Evolutionary conservation across 2,888 invertebrate species (phyloP), one percentile per base, ranked within the genome.

Genomic region (Tetragonisca angustula): DNA sequence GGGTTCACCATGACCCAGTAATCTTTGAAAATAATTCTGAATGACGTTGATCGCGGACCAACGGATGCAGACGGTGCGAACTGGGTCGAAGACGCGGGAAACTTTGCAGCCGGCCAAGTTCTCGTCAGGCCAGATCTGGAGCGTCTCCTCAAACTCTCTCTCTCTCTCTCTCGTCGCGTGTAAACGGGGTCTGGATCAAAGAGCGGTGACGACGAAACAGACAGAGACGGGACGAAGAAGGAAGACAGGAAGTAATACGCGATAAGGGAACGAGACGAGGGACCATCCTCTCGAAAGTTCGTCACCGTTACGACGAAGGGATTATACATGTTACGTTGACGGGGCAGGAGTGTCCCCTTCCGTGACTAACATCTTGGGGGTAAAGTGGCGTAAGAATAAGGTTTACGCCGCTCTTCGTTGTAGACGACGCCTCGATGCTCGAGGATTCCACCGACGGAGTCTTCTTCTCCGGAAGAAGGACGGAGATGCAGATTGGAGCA

Each of bases 361-460:
- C 89, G 90, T 86, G 89, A 87, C 92, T 91, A 86, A 92, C 92
- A 93, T 93, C 92, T 93, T 92, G 91, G 91, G 92, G 91, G 90
- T 90, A 93, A 92, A 94, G 94, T 93, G 91, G 94, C 93, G 93
- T 94, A 94, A 94, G 94, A 94, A 94, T 94, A 94, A 94, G 94
- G 94, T 94, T 94, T 94, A 91, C 92, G 89, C 89, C 90, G 89
- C 79, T 81, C 85, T 89, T 32, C 83, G 89, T 89, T 86, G 87
- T 87, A 88, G 87, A 90, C 88, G 90, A 88, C 87, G 87, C 88
- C 87, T 86, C 85, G 88, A 85, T 85, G 86, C 91, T 90, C 86
- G 88, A 90, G 87, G 88, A 86, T 83, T 87, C 90, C 85, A 86
- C 86, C 71, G 65, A 36, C 74, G 83, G 43, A 87, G 91, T 91